Conservation (phyloP, 2,113 vertebrate species). For the Psettodes erumei region DNA sequence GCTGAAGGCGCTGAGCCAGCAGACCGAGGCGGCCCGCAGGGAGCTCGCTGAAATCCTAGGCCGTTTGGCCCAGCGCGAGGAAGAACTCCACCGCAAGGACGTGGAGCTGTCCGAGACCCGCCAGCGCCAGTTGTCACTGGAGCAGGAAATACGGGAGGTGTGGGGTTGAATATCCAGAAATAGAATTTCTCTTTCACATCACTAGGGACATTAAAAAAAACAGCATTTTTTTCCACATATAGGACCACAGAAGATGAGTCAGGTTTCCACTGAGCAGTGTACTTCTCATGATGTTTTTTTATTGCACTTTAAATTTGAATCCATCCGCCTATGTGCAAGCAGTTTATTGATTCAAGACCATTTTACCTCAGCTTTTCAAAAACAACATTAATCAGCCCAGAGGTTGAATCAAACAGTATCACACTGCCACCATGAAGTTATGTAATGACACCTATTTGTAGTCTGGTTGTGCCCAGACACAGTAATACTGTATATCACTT, state of each 20-base stretch:
- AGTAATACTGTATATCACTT: too few species aligned
- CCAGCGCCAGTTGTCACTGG: slow-evolving; percentile 83
- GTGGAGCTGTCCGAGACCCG: slow-evolving; percentile 85
- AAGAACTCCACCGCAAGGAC: slow-evolving; percentile 87
- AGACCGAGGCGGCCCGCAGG: slow-evolving; percentile 87
- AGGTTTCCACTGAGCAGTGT: neutral
- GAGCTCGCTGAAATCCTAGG: slow-evolving; percentile 88
- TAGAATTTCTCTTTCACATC: slow-evolving; percentile 6
- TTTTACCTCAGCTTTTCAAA: neutral
- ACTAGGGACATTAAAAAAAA: slow-evolving; percentile 1
- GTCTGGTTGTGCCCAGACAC: neutral
- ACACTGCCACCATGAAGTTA: neutral
- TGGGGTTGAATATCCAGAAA: slow-evolving; percentile 29
- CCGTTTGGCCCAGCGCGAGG: slow-evolving; percentile 89
- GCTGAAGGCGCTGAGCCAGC: slow-evolving; percentile 85
- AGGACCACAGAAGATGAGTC: neutral
- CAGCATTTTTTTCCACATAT: neutral
- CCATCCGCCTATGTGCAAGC: neutral
- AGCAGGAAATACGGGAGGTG: slow-evolving; percentile 86
- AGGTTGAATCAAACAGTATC: neutral
- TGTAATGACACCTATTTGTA: neutral
- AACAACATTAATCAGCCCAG: neutral
- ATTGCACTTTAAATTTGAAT: neutral
- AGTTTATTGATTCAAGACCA: neutral
- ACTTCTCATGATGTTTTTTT: neutral